Evolutionary conservation across 64 coral and sea anemone species (phyloP).

Genomic region (Orbicella faveolata): DNA sequence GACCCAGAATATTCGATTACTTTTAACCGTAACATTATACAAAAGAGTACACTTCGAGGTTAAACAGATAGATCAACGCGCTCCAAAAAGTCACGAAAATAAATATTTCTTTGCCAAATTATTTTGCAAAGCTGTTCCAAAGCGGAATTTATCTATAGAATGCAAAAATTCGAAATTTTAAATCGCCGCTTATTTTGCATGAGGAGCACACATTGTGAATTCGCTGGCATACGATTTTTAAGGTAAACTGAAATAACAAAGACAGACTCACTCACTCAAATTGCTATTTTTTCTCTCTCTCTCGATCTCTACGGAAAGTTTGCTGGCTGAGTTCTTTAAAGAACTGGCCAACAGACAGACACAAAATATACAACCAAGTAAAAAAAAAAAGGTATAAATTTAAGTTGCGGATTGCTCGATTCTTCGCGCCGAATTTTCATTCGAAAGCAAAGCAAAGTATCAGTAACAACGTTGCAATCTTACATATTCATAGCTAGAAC

Average conservation of each 20-base stretch:
- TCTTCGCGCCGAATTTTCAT: neutral
- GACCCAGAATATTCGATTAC: conserved; percentile 50
- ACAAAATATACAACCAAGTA: neutral
- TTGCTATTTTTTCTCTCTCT: neutral
- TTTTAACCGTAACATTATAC: conserved; percentile 55
- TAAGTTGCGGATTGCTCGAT: neutral
- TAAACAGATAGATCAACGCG: conserved; percentile 35
- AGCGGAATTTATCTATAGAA: neutral
- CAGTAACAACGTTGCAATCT: neutral
- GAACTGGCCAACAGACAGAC: neutral
- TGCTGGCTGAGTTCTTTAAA: neutral
- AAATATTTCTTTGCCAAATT: conserved; percentile 28
- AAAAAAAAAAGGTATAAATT: conserved; percentile 27
- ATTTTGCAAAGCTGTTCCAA: conserved; percentile 9
- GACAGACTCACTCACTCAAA: neutral
- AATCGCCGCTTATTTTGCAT: neutral
- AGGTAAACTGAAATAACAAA: neutral
- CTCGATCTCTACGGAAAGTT: conserved; percentile 13
- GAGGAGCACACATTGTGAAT: neutral
- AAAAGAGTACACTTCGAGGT: conserved; percentile 53
- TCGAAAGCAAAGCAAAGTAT: neutral
- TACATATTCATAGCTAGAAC: neutral
- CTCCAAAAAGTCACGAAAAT: conserved; percentile 29
- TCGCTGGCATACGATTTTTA: neutral
- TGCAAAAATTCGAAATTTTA: neutral